A percentile compares a stretch with the other conserved stretches of the same genome.
phyloP scores from a whole-genome alignment of 2,888 invertebrate species.

The Macrosiphum euphorbiae region DNA sequence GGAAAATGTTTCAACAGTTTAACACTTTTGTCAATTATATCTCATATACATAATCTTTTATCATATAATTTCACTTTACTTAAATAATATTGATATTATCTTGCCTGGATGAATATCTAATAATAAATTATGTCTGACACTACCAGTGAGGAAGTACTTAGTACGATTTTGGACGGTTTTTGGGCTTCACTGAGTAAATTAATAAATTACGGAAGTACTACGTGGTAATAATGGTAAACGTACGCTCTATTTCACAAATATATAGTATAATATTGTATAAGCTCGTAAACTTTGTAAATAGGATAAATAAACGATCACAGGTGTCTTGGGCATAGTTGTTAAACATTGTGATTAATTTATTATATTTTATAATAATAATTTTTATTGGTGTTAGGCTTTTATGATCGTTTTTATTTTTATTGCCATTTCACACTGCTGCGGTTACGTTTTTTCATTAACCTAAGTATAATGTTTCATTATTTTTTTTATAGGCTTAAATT shows the following conservation, averaged over 20 bases:
- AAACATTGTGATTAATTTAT: conserved; percentile 48
- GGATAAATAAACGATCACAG: conserved; percentile 18
- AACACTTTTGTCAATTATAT: background rate
- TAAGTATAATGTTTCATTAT: conserved; percentile 20
- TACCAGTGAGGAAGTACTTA: background rate
- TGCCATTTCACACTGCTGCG: background rate
- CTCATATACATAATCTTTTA: background rate
- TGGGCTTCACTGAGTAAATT: background rate
- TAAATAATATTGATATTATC: background rate
- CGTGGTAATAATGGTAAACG: background rate
- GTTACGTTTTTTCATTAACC: conserved; percentile 30
- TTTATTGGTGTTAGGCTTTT: conserved; percentile 32
- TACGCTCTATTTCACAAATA: background rate
- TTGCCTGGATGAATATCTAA: background rate
- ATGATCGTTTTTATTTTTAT: conserved; percentile 49
- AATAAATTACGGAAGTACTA: background rate
- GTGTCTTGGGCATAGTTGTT: background rate
- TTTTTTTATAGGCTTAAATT: background rate
- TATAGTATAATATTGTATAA: background rate
- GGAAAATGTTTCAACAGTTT: background rate
- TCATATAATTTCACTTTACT: background rate
- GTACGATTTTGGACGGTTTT: background rate
- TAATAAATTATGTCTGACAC: background rate
- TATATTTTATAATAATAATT: conserved; percentile 31
- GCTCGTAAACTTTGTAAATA: background rate